A percentile compares a stretch with the other conserved stretches of the same genome.
These are phyloP conservation scores for Iphiclides podalirius DNA, from an alignment of 2,888 invertebrate genomes.

Conservation along the genomic window DNA sequence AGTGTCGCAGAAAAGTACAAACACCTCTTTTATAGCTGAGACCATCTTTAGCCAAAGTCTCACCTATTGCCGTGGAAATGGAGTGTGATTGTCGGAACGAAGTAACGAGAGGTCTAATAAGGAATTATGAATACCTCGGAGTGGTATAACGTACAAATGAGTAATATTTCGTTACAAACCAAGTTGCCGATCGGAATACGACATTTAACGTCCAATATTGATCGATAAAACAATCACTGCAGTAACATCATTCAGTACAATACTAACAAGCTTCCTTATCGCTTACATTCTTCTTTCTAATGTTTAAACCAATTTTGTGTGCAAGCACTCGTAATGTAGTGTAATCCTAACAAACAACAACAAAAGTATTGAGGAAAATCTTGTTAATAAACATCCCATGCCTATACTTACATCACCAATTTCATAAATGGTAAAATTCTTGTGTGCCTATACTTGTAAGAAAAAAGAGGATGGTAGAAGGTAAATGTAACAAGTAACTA, in stretches of 20 bases:
- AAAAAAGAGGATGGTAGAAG: not conserved
- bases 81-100: too few species aligned
- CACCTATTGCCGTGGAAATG: too few species aligned
- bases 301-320: not conserved
- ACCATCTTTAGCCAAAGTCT: too few species aligned
- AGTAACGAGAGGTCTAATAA: too few species aligned
- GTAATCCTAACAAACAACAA: not conserved
- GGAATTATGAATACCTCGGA: too few species aligned
- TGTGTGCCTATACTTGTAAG: slow-evolving; percentile 16
- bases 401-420: not conserved
- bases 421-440: not conserved
- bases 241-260: not conserved
- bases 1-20: slow-evolving; percentile 5
- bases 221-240: not conserved
- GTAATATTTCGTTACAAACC: too few species aligned
- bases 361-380: not conserved
- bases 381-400: not conserved
- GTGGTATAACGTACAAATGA: too few species aligned
- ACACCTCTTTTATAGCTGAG: not conserved
- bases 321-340: not conserved
- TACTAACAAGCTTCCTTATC: slow-evolving; percentile 6
- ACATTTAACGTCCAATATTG: too few species aligned
- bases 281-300: not conserved
- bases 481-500: slow-evolving; percentile 10
- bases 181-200: too few species aligned